A percentile compares a stretch with the other conserved stretches of the same genome.
These are phyloP conservation scores for Benitochromis conjunctus DNA, from an alignment of 2,113 vertebrate genomes.

Conservation along the genomic window DNA sequence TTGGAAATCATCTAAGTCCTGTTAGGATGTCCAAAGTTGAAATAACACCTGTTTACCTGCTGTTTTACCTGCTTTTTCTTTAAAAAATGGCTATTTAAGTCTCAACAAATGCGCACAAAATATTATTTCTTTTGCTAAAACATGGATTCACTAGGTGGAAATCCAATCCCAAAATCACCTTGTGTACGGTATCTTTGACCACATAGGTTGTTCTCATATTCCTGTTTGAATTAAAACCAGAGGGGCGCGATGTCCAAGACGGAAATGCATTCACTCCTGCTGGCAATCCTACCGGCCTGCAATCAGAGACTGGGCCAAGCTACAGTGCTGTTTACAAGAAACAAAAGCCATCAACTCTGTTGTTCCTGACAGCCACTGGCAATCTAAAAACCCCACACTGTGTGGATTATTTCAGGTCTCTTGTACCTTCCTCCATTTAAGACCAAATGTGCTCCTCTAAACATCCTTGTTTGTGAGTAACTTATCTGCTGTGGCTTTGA, in stretches of 20 bases:
- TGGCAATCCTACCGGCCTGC: background rate
- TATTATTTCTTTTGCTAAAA: background rate
- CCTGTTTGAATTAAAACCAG: conserved; percentile 22
- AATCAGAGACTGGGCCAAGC: conserved; percentile 5
- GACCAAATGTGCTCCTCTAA: background rate
- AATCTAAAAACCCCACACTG: background rate
- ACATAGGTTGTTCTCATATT: background rate
- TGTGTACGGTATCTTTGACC: background rate
- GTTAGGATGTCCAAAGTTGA: background rate
- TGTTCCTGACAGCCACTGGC: conserved; percentile 6
- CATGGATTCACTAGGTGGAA: background rate
- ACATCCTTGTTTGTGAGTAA: conserved; percentile 3
- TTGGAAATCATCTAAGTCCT: background rate
- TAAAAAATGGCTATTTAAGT: background rate
- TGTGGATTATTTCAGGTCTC: background rate
- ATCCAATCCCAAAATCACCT: background rate
- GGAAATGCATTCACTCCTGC: conserved; percentile 5
- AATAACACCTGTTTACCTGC: background rate
- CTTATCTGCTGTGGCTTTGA: conserved; percentile 15
- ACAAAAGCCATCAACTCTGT: background rate
- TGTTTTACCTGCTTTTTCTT: background rate
- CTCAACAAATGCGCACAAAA: background rate
- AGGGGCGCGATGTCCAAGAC: background rate
- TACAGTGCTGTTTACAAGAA: conserved; percentile 4
- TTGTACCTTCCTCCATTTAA: background rate